Base-by-base conservation (phyloP, 2,888 invertebrate genomes). In the Drosophila macrospina region DNA sequence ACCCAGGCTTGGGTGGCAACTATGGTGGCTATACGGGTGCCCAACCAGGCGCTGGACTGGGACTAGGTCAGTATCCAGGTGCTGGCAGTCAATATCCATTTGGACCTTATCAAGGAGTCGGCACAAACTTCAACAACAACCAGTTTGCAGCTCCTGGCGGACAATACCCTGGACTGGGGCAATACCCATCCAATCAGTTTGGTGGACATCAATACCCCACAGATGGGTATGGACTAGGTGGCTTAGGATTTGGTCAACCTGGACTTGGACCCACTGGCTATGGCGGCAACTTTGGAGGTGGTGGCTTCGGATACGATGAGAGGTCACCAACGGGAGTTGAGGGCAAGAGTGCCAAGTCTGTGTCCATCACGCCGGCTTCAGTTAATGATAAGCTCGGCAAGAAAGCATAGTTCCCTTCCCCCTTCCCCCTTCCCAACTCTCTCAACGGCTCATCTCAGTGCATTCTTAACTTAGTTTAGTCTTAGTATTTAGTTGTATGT, bases 211-310 rank as follows among this genome's bases (percentile, higher is more conserved):
- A 88, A 55, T 90, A 74, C 20, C 20, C 20, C 26, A 86, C 90
- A 4, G 90, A 90, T 55, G 91, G 91, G 3, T 90, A 91, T 57
- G 90, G 91, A 0, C 73, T 87, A 7, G 66, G 74, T 0, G 72
- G 74, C 8, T 11, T 57, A 2, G 73, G 74, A 11, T 26, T 65
- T 2, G 82, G 79, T 7, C 83, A 73, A 15, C 69, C 75, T 7
- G 77, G 71, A 1, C 34, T 80, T 20, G 11, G 54, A 1, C 42
- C 59, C 30, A 67, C 57, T 0, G 75, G 78, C 11, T 75, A 37
- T 36, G 80, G 68, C 0, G 76, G 75, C 34, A 67, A 71, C 26
- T 65, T 54, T 5, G 74, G 73, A 1, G 44, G 51, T 39, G 69
- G 60, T 0, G 47, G 54, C 44, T 78, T 79, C 26, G 78, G 78